Evolutionary conservation across 64 coral and sea anemone species (phyloP), one percentile per base, ranked within the genome.

Genomic region (Stichodactyla mertensii): DNA sequence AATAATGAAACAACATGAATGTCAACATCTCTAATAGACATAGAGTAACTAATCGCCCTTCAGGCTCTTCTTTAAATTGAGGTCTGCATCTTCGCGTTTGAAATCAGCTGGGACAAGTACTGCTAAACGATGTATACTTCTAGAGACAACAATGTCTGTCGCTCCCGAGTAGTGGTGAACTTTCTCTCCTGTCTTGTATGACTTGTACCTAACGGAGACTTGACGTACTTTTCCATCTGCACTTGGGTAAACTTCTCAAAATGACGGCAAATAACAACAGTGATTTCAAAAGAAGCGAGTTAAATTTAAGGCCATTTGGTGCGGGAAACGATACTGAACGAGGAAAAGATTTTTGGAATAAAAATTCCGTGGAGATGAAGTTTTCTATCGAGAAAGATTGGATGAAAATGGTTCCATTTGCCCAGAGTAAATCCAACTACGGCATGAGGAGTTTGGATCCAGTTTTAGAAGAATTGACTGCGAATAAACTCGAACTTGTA

Each of bases 151-250:
- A 83, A n/a, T 87, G 83, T 90, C 88, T 78, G 71, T 89, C 64
- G 92, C 88, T 28, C 86, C 93, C 6, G 27, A 24, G 89, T 88
- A 91, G 16, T 95, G 79, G 9, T 89, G 86, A 16, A 80, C 87
- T 54, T 24, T 87, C 82, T 95, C 86, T 13, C 86, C 93, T 57
- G 77, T 84, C 36, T 79, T 78, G 77, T 91, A 95, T 27, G 67
- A 83, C 93, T 95, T 95, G 79, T 95, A 91, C 86, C 82, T 78
- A 51, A 94, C 71, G 0, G 80, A 79, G 69, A 90, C 92, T 55
- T 85, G 86, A 19, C 86, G 85, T 55, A 94, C 89, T 85, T 78
- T 94, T 61, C 88, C 89, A 88, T 91, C 93, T 82, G 83, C 82
- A 62, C 86, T 71, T 55, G 86, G 89, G 8, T 90, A 94, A 61